Base-by-base conservation (phyloP, 1,140 invertebrate genomes). In the Holotrichia oblita region DNA sequence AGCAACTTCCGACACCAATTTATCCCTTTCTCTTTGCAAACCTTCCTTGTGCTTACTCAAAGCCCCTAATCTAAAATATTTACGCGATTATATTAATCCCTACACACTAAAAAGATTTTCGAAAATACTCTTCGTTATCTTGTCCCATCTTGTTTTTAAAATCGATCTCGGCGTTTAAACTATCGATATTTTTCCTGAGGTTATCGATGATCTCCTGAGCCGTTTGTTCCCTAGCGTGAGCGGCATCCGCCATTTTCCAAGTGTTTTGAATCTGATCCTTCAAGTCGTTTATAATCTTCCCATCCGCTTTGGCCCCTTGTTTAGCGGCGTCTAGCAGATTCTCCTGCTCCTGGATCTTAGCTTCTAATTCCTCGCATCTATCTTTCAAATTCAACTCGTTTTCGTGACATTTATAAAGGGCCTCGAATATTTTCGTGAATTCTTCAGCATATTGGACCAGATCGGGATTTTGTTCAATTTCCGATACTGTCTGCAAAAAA, bases 131-230 rank as follows among this genome's bases (percentile, higher is more conserved):
- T 20, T 86, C 85, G 2, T 89, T 83, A 84, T 88, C 79, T 84
- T 88, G 77, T 84, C 88, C 20, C 76, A 89, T 88, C 34, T 89
- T 88, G 76, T 90, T 91, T 78, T 90, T 89, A 8, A 90, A 89
- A 14, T 90, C 90, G 34, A 92, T 84, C 73, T 92, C 91, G 14
- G 89, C 88, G 80, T 89, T 89, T 73, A 92, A 82, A 80, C 89
- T 88, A 0, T 85, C 82, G 8, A 92, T 88, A 9, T 90, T 89
- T 75, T 90, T 86, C 78, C 90, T 89, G 81, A 92, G 87, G 79
- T 91, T 92, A 79, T 91, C 90, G 34, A 92, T 88, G 17, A 89
- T 87, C 82, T 92, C 91, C 59, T 92, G 91, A 17, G 90, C 89
- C 6, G 87, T 86, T 76, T 91, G 88, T 79, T 93, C 92, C 0